Conservation (phyloP, 2,888 invertebrate genomes). For the Sinohyriopsis cumingii region DNA sequence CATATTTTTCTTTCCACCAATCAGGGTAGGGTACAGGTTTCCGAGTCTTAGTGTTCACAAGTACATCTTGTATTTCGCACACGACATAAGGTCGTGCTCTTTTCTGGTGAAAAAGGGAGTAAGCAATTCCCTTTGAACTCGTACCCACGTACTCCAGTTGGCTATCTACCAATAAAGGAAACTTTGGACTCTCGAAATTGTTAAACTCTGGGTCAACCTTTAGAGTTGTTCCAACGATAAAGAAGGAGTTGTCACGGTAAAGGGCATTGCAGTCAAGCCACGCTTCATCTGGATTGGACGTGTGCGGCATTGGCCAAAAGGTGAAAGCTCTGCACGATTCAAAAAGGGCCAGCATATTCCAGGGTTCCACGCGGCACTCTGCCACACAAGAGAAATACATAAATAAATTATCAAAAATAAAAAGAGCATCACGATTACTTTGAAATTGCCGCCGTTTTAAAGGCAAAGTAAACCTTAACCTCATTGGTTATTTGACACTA, state of each 20-base stretch:
- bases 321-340: too few species aligned
- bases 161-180: constrained; percentile 18
- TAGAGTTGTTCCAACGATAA: constrained; percentile 16
- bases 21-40: constrained; percentile 21
- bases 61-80: constrained; percentile 24
- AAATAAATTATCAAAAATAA: too few species aligned
- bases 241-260: constrained; percentile 10
- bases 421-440: too few species aligned
- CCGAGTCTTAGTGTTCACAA: constrained; percentile 12
- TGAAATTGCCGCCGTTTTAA: too few species aligned
- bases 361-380: too few species aligned
- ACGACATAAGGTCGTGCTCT: constrained; percentile 4
- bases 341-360: too few species aligned
- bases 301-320: background rate
- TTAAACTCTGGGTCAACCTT: constrained; percentile 17
- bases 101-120: constrained; percentile 12
- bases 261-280: constrained; percentile 18
- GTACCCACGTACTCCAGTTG: constrained; percentile 21
- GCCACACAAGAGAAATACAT: too few species aligned
- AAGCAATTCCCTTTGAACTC: constrained; percentile 16
- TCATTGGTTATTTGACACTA: too few species aligned
- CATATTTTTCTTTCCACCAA: constrained; percentile 30
- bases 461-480: too few species aligned
- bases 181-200: constrained; percentile 14
- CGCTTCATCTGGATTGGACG: constrained; percentile 8